phyloP scores from a whole-genome alignment of 2,797 vertebrate genomes.

The Ctenopoma multispine region DNA sequence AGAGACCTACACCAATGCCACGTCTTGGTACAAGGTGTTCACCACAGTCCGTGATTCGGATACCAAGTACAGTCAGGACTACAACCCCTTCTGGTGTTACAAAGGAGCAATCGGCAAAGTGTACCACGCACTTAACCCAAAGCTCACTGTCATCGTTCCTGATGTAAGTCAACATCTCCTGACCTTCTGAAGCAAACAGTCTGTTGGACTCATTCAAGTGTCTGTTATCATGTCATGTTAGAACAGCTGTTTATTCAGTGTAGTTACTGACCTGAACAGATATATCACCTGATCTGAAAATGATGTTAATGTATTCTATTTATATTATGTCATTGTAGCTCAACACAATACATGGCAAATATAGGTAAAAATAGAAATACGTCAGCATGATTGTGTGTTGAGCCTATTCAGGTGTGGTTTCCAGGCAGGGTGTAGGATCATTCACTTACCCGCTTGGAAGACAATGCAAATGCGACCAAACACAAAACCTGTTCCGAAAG shows the following conservation, averaged over 20 bases:
- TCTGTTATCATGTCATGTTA: not conserved
- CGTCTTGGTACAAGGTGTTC: constrained; percentile 98
- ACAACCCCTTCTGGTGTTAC: constrained; percentile 99
- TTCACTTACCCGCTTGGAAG: not conserved
- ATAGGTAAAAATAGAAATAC: not conserved
- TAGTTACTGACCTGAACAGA: not conserved
- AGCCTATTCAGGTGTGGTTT: not conserved
- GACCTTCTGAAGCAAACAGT: not conserved
- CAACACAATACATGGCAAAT: not conserved
- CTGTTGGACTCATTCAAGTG: not conserved
- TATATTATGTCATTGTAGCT: not conserved
- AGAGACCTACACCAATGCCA: constrained; percentile 96
- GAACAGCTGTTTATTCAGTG: not conserved
- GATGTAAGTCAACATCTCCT: constrained; percentile 87
- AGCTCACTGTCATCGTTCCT: constrained; percentile 96
- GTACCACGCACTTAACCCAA: constrained; percentile 97
- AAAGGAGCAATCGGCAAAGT: constrained; percentile 98
- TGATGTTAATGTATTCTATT: no score
- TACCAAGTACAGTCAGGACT: constrained; percentile 97
- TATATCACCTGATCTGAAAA: no score
- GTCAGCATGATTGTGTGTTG: not conserved
- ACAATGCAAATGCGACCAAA: not conserved
- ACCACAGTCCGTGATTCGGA: constrained; percentile 94
- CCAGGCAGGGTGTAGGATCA: not conserved
- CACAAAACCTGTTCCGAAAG: not conserved